Evolutionary conservation across 2,113 vertebrate species (phyloP).

Genomic region (Phainopepla nitens): DNA sequence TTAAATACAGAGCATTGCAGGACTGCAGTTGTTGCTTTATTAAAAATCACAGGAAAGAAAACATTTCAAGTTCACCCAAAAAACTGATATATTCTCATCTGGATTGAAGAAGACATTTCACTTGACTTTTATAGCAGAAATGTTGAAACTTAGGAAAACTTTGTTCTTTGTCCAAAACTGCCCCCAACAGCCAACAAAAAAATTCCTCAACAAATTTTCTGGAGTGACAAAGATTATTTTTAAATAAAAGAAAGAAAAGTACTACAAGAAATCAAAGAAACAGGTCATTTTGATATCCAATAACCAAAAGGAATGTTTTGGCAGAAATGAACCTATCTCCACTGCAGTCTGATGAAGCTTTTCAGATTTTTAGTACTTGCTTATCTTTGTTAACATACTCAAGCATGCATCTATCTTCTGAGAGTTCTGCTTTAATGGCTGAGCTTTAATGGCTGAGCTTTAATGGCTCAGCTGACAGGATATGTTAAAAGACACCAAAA

Average conservation of each 20-base stretch:
- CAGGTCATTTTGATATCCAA: not conserved
- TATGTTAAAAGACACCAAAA: not conserved
- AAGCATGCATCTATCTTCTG: not conserved
- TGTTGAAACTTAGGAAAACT: not conserved
- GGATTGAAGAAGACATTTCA: not conserved
- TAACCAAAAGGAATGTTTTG: slow-evolving; percentile 6
- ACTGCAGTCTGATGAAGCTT: not conserved
- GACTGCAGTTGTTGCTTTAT: not conserved
- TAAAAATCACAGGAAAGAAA: not conserved
- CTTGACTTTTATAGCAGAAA: not conserved
- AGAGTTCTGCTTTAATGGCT: not conserved
- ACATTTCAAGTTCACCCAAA: not conserved
- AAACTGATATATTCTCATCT: not conserved
- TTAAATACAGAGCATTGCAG: not conserved
- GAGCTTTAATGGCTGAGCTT: not conserved
- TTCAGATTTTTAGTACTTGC: not conserved
- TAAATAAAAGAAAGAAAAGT: not conserved
- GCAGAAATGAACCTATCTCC: not conserved
- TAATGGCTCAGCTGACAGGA: not conserved
- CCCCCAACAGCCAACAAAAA: not conserved
- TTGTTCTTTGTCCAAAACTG: slow-evolving; percentile 14
- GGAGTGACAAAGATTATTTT: slow-evolving; percentile 2
- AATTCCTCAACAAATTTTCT: not conserved
- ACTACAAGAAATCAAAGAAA: not conserved
- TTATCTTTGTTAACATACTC: slow-evolving; percentile 9